Evolutionary conservation across 2,888 invertebrate species (phyloP).

Genomic region (Cerastoderma edule): DNA sequence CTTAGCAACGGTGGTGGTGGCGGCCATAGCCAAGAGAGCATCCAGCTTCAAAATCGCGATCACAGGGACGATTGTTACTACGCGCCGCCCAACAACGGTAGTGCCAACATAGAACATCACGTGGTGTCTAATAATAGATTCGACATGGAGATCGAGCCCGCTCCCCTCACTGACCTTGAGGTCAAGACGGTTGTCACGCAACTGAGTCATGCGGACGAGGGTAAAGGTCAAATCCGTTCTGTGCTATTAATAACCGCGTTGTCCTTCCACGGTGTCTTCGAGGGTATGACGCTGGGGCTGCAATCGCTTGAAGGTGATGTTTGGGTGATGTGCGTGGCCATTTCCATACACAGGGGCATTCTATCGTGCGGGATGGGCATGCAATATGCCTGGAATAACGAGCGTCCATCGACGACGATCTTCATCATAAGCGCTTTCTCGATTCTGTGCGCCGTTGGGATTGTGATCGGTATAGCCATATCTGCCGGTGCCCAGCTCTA

Average conservation of each 20-base stretch:
- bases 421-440: constrained; percentile 76
- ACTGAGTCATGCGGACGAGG: constrained; percentile 70
- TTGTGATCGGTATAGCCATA: constrained; percentile 75
- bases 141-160: constrained; percentile 64
- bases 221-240: constrained; percentile 74
- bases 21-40: constrained; percentile 28
- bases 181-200: constrained; percentile 76
- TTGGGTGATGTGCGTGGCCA: constrained; percentile 77
- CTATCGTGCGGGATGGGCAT: constrained; percentile 77
- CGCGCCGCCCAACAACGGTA: constrained; percentile 1
- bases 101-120: constrained; percentile 1
- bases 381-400: constrained; percentile 74
- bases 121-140: constrained; percentile 32
- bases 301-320: constrained; percentile 75
- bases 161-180: constrained; percentile 69
- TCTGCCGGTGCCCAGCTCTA: constrained; percentile 77
- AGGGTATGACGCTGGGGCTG: constrained; percentile 77
- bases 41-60: constrained; percentile 32
- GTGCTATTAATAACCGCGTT: constrained; percentile 75
- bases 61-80: constrained; percentile 37
- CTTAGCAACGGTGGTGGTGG: constrained; percentile 11
- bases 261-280: constrained; percentile 79
- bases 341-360: constrained; percentile 74
- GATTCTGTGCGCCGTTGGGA: constrained; percentile 74
- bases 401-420: constrained; percentile 73